phyloP scores from a whole-genome alignment of 2,888 invertebrate genomes.

The Gibbula magus region DNA sequence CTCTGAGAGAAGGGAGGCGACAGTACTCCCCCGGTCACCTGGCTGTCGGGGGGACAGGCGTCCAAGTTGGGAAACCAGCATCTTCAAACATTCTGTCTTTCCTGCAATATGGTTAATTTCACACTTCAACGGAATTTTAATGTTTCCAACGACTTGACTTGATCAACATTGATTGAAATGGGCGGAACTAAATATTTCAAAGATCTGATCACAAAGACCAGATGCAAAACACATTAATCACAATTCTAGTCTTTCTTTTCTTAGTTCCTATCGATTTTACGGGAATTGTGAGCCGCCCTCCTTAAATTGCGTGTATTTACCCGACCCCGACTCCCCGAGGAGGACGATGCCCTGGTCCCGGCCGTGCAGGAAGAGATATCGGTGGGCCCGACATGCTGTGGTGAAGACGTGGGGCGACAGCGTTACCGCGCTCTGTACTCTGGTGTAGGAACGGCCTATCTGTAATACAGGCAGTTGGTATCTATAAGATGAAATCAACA shows the following conservation, averaged over 20 bases:
- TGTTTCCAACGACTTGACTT: too few species aligned
- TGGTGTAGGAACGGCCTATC: not conserved
- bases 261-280: not conserved
- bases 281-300: not conserved
- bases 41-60: not conserved
- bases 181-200: too few species aligned
- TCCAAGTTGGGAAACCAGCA: not conserved
- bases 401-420: not conserved
- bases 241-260: too few species aligned
- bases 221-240: too few species aligned
- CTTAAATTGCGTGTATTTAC: not conserved
- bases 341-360: not conserved
- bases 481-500: too few species aligned
- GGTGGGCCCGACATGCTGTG: not conserved
- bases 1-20: not conserved
- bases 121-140: too few species aligned
- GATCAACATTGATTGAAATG: too few species aligned
- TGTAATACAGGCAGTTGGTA: not conserved
- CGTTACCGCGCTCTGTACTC: not conserved
- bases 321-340: not conserved
- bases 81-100: not conserved
- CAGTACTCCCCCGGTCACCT: not conserved
- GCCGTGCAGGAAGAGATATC: not conserved
- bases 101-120: not conserved
- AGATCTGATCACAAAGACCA: too few species aligned